Evolutionary conservation across 2,113 vertebrate genomes (phyloP), one percentile per base, ranked within the genome.

Genomic region (Pica pica): DNA sequence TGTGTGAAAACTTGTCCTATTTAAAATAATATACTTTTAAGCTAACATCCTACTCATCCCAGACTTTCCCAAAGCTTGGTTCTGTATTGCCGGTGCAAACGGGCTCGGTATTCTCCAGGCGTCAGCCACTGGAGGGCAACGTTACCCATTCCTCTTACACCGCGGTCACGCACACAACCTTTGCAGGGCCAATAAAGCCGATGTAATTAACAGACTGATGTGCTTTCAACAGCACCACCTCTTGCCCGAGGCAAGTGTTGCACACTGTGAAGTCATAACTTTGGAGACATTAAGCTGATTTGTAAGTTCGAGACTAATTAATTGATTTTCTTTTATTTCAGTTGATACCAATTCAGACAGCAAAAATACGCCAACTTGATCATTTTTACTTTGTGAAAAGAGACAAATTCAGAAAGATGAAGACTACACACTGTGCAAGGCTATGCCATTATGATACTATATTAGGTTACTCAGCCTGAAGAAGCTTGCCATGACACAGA

Each of bases 71-170:
- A 59, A 7, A 9, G 26, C 77, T 13, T 13, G 26, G 46, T 13
- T 67, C 39, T n/a, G 56, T 15, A 17, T 2, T 16, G 17, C 13
- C 33, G 7, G 15, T 1, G 49, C 44, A 19, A 65, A 41, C n/a
- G 27, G 27, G 41, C 53, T 91, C 61, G 7, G 30, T 9, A 4
- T 37, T 42, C 79, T 77, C 64, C 7, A 59, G 27, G n/a, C 16
- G 0, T 20, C 22, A 86, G 77, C 92, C 95, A 78, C 96, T 86
- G 86, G 94, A 93, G 94, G 96, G 96, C 96, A 95, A 94, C 80
- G 61, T 89, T 47, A 67, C 35, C 86, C 91, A 59, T 17, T 31
- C 21, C 23, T 46, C 39, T 21, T 7, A 56, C 11, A 8, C 7
- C 2, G 5, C 0, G 55, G 42, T 16, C 73, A 67, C 3, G 39